These are phyloP conservation scores for Drosophila tropicalis DNA, from an alignment of 1,140 invertebrate species.

Conservation along the genomic window DNA sequence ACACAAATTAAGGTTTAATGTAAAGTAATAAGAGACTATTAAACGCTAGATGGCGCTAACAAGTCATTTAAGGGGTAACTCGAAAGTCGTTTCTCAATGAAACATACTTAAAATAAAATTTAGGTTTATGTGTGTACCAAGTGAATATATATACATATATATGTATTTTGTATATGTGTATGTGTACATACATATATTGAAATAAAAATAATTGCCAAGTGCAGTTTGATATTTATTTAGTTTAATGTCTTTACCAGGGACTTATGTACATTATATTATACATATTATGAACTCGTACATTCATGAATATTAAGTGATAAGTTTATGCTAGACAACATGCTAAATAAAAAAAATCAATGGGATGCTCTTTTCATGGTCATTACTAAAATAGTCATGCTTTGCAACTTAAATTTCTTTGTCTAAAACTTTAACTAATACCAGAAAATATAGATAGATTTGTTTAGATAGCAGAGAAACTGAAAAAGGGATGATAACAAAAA, in stretches of 20 bases:
- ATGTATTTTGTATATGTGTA: too few species aligned
- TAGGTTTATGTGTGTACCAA: not conserved
- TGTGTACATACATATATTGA: not conserved
- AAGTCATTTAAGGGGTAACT: not conserved
- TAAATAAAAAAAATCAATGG: not conserved
- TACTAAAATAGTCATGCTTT: not conserved
- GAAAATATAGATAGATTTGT: too few species aligned
- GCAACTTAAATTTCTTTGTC: not conserved
- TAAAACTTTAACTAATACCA: not conserved
- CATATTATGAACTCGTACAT: not conserved
- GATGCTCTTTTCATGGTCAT: not conserved
- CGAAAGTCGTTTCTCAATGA: not conserved
- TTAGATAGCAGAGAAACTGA: not conserved
- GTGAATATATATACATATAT: not conserved
- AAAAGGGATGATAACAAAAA: not conserved
- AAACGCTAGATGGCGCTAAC: not conserved
- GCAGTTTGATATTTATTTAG: conserved; percentile 5
- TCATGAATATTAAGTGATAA: conserved; percentile 3
- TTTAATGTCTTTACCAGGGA: conserved; percentile 3
- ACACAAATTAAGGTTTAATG: too few species aligned
- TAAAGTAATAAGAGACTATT: not conserved
- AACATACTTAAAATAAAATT: not conserved
- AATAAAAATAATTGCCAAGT: conserved; percentile 1
- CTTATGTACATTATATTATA: too few species aligned
- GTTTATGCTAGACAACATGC: not conserved